Evolutionary conservation across 1,140 invertebrate species (phyloP).

Genomic region (Drosophila carrolli): DNA sequence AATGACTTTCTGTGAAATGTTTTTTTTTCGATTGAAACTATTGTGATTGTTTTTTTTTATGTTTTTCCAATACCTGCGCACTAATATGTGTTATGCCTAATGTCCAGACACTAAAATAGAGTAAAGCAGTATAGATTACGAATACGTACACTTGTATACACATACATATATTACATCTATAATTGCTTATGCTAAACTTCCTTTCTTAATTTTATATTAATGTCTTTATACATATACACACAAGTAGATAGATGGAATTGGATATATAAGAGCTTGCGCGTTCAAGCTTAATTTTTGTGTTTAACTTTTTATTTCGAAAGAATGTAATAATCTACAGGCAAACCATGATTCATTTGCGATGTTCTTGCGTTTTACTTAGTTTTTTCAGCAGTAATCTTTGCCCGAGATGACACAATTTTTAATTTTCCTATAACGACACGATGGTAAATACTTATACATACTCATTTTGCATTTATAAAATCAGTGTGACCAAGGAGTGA

Average conservation of each 20-base stretch:
- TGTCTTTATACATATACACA: neutral
- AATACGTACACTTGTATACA: neutral
- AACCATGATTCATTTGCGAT: no score
- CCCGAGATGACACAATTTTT: slow-evolving; percentile 15
- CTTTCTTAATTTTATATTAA: slow-evolving; percentile 1
- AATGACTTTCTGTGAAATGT: neutral
- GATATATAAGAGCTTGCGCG: slow-evolving; percentile 9
- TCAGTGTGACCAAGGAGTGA: slow-evolving; percentile 7
- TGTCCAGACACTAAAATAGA: slow-evolving; percentile 3
- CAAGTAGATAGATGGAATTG: neutral
- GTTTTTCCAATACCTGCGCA: slow-evolving; percentile 10
- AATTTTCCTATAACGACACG: slow-evolving; percentile 28
- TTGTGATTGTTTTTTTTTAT: neutral
- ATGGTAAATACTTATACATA: slow-evolving; percentile 48
- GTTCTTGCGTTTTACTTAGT: neutral
- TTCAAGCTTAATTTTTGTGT: neutral
- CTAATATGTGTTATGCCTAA: neutral
- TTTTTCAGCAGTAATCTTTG: slow-evolving; percentile 12
- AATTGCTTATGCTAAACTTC: neutral
- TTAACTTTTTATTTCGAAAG: neutral
- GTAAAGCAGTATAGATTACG: neutral
- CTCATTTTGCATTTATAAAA: slow-evolving; percentile 33
- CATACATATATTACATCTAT: slow-evolving; percentile 22
- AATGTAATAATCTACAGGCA: neutral
- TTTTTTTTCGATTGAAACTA: neutral